These are phyloP conservation scores for Chironomus tentans DNA, from an alignment of 2,888 invertebrate genomes.

Conservation along the genomic window DNA sequence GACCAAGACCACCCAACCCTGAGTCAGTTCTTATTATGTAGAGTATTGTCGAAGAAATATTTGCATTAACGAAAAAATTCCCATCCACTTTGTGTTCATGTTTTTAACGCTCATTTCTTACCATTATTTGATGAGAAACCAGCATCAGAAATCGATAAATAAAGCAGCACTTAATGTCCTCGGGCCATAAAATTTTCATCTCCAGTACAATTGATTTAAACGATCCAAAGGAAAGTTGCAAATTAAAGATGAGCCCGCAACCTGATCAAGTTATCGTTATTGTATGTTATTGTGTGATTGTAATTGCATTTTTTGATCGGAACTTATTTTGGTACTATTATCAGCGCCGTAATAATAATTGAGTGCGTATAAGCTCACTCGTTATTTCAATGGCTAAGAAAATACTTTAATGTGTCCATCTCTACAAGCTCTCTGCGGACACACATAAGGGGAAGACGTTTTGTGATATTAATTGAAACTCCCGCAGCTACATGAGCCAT, in stretches of 20 bases:
- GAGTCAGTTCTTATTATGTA: no score
- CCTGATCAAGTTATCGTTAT: background rate
- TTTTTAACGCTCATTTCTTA: background rate
- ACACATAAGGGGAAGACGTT: no score
- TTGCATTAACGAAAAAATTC: background rate
- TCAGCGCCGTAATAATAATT: constrained; percentile 6
- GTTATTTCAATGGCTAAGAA: no score
- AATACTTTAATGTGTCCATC: no score
- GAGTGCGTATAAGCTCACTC: background rate
- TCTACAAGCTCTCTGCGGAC: no score
- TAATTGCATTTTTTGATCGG: constrained; percentile 7
- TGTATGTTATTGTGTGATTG: background rate
- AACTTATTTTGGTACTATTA: background rate
- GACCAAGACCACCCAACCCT: no score
- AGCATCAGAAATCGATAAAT: background rate
- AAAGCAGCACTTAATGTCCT: background rate
- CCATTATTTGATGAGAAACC: background rate
- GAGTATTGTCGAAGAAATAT: no score
- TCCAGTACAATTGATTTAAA: constrained; percentile 21
- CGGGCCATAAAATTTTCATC: background rate
- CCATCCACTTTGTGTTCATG: background rate
- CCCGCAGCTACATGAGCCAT: background rate
- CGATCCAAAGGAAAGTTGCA: constrained; percentile 18
- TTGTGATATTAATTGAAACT: constrained; percentile 5
- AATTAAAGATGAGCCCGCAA: constrained; percentile 15